Percentiles rank a stretch among this genome's conserved stretches.
Conservation (phyloP, 2,888 invertebrate species). For the Mesoligia furuncula region DNA sequence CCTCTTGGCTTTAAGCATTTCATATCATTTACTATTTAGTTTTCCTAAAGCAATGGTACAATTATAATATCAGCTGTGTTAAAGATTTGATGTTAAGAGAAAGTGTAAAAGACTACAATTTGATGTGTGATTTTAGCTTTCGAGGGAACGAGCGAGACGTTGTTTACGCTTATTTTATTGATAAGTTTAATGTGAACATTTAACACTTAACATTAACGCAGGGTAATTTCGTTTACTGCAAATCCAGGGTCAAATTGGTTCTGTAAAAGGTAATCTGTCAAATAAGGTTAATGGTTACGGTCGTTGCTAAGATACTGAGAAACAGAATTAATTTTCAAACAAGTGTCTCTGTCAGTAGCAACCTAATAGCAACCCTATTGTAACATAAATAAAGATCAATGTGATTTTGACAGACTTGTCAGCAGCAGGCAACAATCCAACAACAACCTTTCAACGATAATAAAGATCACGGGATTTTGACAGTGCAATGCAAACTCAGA, state of each 20-base stretch:
- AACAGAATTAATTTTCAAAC: background rate
- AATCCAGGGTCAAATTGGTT: background rate
- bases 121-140: conserved; percentile 53
- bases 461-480: background rate
- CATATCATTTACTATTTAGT: conserved; percentile 65
- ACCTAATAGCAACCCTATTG: background rate
- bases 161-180: conserved; percentile 59
- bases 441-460: background rate
- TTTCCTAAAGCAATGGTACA: conserved; percentile 49
- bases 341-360: background rate
- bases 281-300: background rate
- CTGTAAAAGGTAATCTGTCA: background rate
- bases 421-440: background rate
- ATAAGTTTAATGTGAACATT: conserved; percentile 39
- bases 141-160: conserved; percentile 26
- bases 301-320: background rate
- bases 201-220: conserved; percentile 30
- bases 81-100: conserved; percentile 52
- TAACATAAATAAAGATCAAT: background rate
- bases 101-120: conserved; percentile 57
- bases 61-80: conserved; percentile 42
- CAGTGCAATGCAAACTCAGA: background rate
- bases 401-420: background rate
- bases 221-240: background rate
- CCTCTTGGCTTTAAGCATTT: conserved; percentile 66